Evolutionary conservation across 2,113 vertebrate species (phyloP), one percentile per base, ranked within the genome.

Genomic region (Bettongia penicillata): DNA sequence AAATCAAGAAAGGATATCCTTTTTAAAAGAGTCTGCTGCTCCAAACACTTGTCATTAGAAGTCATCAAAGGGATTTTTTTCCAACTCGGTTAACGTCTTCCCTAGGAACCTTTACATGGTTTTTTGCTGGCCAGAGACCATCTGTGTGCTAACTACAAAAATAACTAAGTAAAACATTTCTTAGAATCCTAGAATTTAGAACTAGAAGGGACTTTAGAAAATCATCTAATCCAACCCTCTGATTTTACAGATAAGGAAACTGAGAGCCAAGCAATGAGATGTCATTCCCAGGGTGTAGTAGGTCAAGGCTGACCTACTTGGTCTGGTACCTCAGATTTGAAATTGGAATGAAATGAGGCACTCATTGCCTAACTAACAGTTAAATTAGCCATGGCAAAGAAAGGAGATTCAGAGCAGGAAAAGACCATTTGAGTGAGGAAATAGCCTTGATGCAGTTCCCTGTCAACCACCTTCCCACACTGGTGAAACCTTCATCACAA

Each of bases 191-290:
- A 50, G 57, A 31, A 48, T 24, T 22, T 28, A 51, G 43, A 93
- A 91, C 61, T 57, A 0, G 61, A 94, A 52, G 47, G 53, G 48
- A 91, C 26, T 77, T 51, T 16, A 1, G 10, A 26, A 91, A 47
- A 68, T 51, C 47, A 37, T 2, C 7, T 90, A 53, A 28, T 25
- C 1, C 0, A 92, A 52, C 4, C 8, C 50, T 90, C 57, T 96
- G 49, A 55, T 90, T 96, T 95, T 84, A 94, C 37, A 50, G 23
- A 2, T 52, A 89, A 96, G 55, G 52, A 91, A 93, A 47, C 50
- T 51, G 91, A 93, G 53, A 37, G 48, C 22, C 51, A 0, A 55
- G 51, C 48, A 28, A 31, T 22, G 93, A 26, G 23, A 22, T 43
- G 19, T 1, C 43, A 84, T 84, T 19, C n/a, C n/a, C 16, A 84